These are phyloP conservation scores for Corythoichthys intestinalis DNA, from an alignment of 2,113 vertebrate genomes.

Conservation along the genomic window DNA sequence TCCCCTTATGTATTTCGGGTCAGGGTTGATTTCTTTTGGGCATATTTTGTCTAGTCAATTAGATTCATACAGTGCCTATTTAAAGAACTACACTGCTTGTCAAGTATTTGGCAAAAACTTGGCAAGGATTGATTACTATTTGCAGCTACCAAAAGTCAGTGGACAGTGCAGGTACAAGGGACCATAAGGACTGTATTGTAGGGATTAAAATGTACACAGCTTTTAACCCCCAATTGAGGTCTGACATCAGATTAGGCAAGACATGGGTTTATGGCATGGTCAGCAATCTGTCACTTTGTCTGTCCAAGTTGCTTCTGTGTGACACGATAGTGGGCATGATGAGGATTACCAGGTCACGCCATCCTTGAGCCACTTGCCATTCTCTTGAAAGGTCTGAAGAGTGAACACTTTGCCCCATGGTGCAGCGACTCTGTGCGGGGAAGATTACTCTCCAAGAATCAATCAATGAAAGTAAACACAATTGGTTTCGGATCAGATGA, in stretches of 20 bases:
- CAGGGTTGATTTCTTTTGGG: not conserved
- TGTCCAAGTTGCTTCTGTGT: slow-evolving; percentile 23
- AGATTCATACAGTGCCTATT: not conserved
- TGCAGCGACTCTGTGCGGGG: not conserved
- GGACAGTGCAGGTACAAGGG: not conserved
- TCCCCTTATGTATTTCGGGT: not conserved
- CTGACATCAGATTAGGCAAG: slow-evolving; percentile 25
- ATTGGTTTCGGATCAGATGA: not conserved
- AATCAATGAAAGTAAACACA: slow-evolving; percentile 1
- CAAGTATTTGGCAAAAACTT: too few relatives aligned
- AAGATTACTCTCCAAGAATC: not conserved
- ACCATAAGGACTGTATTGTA: not conserved
- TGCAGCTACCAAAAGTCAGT: not conserved
- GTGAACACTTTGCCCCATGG: not conserved
- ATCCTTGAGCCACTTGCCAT: slow-evolving; percentile 22
- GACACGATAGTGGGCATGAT: slow-evolving; percentile 18
- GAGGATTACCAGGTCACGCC: slow-evolving; percentile 39
- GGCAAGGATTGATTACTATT: too few relatives aligned
- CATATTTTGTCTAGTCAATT: not conserved
- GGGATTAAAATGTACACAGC: not conserved
- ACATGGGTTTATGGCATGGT: slow-evolving; percentile 13
- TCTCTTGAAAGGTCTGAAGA: slow-evolving; percentile 6
- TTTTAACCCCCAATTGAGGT: not conserved
- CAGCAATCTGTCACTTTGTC: slow-evolving; percentile 24
- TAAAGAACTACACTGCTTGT: too few relatives aligned